Evolutionary conservation across 2,888 invertebrate genomes (phyloP), one percentile per base, ranked within the genome.

Genomic region (Euspilapteryx auroguttella): DNA sequence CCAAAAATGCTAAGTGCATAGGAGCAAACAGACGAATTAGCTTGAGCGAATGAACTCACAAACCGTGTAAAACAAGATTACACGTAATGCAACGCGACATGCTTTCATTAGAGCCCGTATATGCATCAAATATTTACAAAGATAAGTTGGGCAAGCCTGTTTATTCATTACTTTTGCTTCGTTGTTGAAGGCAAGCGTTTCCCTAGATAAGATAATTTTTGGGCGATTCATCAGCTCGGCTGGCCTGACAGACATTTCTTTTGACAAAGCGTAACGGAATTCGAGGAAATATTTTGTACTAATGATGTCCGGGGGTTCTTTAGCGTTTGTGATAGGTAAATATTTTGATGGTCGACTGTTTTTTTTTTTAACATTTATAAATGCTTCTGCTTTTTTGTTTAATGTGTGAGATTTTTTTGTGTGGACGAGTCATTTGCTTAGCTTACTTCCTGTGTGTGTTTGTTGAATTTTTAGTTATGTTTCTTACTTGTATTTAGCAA

Each of bases 121-220:
- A 5, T 56, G 45, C 42, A 51, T 55, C 50, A 56, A 62, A 62
- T 64, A 59, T 63, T 63, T 59, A 55, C 53, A 31, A 36, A 47
- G 58, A 61, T 62, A 61, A 58, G 47, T 38, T 14, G 14, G 20
- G 27, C 27, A 21, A 25, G 36, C 32, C 32, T 40, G 40, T 47
- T 42, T 45, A 49, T 41, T 51, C 51, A 48, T 49, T 45, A 51
- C 44, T 39, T 41, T 44, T 39, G 36, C 12, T 29, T 24, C 12
- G 24, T 24, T 29, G 29, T 29, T 29, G 29, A 29, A 29, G 10
- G 29, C 36, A 38, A 43, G 43, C 34, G 33, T 28, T 31, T 35
- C 24, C 39, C 32, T 24, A 42, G 50, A 52, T 48, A 44, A 51
- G 42, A 41, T 40, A 35, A n/a, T 29, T 32, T 37, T 37, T 31